Percentiles rank a stretch among this genome's conserved stretches.
These are phyloP conservation scores for Hipparchia semele DNA, from an alignment of 2,888 invertebrate species.

Conservation along the genomic window DNA sequence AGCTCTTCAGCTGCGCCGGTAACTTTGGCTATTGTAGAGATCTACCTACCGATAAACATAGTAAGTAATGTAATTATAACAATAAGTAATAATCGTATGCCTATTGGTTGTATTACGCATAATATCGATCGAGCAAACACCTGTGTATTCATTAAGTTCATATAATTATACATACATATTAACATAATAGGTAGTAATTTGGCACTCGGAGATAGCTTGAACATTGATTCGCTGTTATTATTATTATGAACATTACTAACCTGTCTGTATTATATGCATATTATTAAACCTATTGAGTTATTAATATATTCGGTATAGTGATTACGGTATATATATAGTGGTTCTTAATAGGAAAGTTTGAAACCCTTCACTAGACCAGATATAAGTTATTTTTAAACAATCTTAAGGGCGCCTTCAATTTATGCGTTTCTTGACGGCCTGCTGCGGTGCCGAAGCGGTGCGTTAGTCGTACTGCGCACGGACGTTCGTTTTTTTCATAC, in stretches of 20 bases:
- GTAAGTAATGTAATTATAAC: too few species aligned
- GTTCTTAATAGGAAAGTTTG: background rate
- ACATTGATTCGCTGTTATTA: conserved; percentile 37
- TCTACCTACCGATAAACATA: too few species aligned
- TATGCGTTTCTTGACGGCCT: too few species aligned
- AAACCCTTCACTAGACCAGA: too few species aligned
- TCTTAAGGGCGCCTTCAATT: too few species aligned
- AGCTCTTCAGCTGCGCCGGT: too few species aligned
- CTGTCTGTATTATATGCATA: conserved; percentile 17
- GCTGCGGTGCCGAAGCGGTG: too few species aligned
- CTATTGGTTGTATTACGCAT: background rate
- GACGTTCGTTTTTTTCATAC: too few species aligned
- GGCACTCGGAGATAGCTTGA: conserved; percentile 47
- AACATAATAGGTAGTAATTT: conserved; percentile 49
- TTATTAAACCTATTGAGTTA: background rate
- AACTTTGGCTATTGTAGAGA: too few species aligned
- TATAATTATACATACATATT: conserved; percentile 66
- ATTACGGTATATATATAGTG: too few species aligned
- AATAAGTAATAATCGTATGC: background rate
- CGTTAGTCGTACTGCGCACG: too few species aligned
- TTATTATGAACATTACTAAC: conserved; percentile 25
- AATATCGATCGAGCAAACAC: conserved; percentile 9
- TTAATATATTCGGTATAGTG: background rate
- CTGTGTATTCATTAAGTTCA: conserved; percentile 52
- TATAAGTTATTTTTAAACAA: too few species aligned